These are phyloP conservation scores for Dendroctonus valens DNA, from an alignment of 1,140 invertebrate genomes.

Conservation along the genomic window DNA sequence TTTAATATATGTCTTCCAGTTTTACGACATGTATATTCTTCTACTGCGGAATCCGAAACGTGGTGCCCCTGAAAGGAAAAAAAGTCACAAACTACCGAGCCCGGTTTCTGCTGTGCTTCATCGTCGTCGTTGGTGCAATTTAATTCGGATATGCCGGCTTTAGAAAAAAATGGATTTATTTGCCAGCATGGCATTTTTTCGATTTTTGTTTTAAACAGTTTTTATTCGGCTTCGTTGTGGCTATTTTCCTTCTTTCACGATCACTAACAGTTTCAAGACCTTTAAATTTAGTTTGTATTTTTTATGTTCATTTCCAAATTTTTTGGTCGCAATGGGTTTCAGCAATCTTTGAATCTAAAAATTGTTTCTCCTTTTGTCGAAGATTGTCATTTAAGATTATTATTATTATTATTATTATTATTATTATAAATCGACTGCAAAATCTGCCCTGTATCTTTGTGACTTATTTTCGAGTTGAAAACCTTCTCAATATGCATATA, in stretches of 20 bases:
- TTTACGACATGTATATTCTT: slow-evolving; percentile 32
- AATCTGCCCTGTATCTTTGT: background rate
- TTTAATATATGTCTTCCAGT: slow-evolving; percentile 29
- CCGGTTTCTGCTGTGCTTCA: slow-evolving; percentile 1
- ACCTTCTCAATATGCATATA: too few species aligned
- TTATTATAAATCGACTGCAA: too few species aligned
- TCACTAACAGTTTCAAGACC: too few species aligned
- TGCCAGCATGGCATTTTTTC: background rate
- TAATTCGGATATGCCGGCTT: slow-evolving; percentile 14
- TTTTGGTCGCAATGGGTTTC: too few species aligned
- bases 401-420: too few species aligned
- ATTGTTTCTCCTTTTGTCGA: too few species aligned
- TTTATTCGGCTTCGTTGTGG: too few species aligned
- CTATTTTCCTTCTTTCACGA: too few species aligned
- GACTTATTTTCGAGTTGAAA: background rate
- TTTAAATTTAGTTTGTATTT: too few species aligned
- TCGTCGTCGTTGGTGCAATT: slow-evolving; percentile 6
- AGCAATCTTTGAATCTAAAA: too few species aligned
- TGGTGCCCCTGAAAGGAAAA: slow-evolving; percentile 20
- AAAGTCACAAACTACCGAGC: background rate
- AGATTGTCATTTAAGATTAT: background rate
- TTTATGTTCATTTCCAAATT: too few species aligned
- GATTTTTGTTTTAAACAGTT: too few species aligned
- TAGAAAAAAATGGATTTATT: slow-evolving; percentile 14
- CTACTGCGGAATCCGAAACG: slow-evolving; percentile 19